phyloP scores from a whole-genome alignment of 1,140 invertebrate genomes.

The Drosophila pseudoobscura region DNA sequence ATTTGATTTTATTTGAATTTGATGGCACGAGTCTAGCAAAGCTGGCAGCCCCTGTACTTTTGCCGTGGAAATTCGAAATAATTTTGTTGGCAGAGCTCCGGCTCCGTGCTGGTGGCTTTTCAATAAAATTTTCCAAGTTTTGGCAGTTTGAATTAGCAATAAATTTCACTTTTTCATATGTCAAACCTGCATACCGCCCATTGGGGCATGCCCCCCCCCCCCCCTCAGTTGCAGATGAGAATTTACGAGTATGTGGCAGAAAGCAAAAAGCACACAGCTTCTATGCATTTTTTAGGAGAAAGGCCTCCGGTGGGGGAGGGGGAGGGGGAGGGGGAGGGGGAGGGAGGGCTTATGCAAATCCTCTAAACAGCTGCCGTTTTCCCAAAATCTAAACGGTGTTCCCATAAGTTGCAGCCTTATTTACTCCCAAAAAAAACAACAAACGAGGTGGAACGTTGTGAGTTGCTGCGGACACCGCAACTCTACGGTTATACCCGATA shows the following conservation, averaged over 20 bases:
- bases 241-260: too few relatives aligned
- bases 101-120: constrained; percentile 46
- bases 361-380: not conserved
- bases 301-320: not conserved
- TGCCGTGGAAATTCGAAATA: constrained; percentile 46
- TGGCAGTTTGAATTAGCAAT: constrained; percentile 57
- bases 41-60: constrained; percentile 33
- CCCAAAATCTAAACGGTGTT: too few relatives aligned
- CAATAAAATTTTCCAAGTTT: constrained; percentile 42
- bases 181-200: constrained; percentile 32
- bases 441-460: too few relatives aligned
- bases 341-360: constrained; percentile 16
- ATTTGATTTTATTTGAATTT: constrained; percentile 60
- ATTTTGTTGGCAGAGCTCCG: constrained; percentile 50
- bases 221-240: not conserved
- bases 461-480: too few relatives aligned
- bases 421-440: too few relatives aligned
- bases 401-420: too few relatives aligned
- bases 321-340: too few relatives aligned
- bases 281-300: not conserved
- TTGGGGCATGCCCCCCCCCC: not conserved
- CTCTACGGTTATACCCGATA: too few relatives aligned
- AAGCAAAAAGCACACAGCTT: too few relatives aligned
- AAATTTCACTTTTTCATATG: constrained; percentile 37
- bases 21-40: constrained; percentile 26